Evolutionary conservation across 2,888 invertebrate species (phyloP), one percentile per base, ranked within the genome.

Genomic region (Peribatodes rhomboidaria): DNA sequence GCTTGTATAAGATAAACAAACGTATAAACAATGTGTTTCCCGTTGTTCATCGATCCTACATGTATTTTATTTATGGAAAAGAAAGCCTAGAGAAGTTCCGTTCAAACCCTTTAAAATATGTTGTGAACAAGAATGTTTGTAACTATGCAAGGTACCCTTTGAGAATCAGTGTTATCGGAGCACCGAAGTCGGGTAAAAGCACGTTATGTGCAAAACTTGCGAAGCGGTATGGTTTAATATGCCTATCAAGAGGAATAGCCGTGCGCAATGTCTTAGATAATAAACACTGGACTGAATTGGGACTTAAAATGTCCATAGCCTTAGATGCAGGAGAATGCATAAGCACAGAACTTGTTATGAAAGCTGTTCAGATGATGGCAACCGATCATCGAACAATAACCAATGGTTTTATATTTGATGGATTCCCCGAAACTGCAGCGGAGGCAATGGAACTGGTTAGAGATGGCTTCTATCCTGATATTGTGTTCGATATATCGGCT

Each of bases 141-240:
- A 76, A 81, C 11, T 94, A 90, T 73, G 89, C 92, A n/a, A 77
- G 92, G 63, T 86, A 94, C 70, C 94, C 95, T 2, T 82, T 94
- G 11, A 90, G 90, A 71, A 82, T 96, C 49, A 89, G 94, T 27
- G 79, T 96, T 22, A 94, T 94, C 53, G 96, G 96, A 7, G 93
- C 95, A 18, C 95, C 95, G 2, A 95, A 95, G 78, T 94, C 94
- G 33, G 96, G 96, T 0, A 95, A 94, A 86, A 94, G 94, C 55
- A 85, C 88, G 4, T 78, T 96, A 41, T 92, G 95, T 4, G 83
- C 89, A 52, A 92, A 95, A 73, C 88, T 95, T 31, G 87, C 93
- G 1, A 84, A 88, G 20, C 90, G 90, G 67, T 94, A 94, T 72
- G 94, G 94, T 22, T 80, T 95, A 64, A 82, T 94, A 71, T 84